Evolutionary conservation across 2,888 invertebrate genomes (phyloP).

Genomic region (Acrobasis consociella): DNA sequence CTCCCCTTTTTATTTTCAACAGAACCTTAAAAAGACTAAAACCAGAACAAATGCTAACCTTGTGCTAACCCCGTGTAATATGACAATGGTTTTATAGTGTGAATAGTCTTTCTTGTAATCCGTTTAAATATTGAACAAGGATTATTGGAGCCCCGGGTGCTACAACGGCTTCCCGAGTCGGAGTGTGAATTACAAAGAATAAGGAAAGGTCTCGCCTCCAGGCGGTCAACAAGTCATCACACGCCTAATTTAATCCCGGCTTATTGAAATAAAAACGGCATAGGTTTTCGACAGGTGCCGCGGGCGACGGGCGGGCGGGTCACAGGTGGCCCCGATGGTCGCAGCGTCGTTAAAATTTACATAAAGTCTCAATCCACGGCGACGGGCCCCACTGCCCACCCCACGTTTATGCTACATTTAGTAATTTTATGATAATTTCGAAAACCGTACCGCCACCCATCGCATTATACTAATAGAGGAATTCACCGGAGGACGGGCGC

Average conservation of each 20-base stretch:
- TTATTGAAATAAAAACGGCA: conserved; percentile 83
- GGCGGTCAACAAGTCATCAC: conserved; percentile 61
- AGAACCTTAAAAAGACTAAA: not conserved
- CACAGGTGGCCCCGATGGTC: conserved; percentile 82
- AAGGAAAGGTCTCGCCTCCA: conserved; percentile 49
- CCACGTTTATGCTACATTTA: conserved; percentile 83
- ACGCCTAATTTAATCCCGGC: conserved; percentile 80
- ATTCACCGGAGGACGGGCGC: conserved; percentile 60
- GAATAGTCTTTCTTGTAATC: conserved; percentile 27
- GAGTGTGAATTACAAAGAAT: conserved; percentile 45
- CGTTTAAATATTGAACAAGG: conserved; percentile 34
- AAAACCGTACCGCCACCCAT: conserved; percentile 81
- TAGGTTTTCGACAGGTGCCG: conserved; percentile 82
- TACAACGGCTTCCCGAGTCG: conserved; percentile 37
- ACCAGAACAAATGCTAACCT: not conserved
- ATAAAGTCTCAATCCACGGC: conserved; percentile 82
- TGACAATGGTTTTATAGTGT: conserved; percentile 21
- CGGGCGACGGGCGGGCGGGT: conserved; percentile 59
- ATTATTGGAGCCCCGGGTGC: conserved; percentile 29
- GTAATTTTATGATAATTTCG: conserved; percentile 83
- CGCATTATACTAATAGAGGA: conserved; percentile 83
- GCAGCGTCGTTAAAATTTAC: conserved; percentile 83
- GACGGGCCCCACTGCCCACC: conserved; percentile 75
- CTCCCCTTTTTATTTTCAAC: no score
- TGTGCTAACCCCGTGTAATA: conserved; percentile 10